Percentiles rank a stretch among this genome's conserved stretches.
phyloP scores from a whole-genome alignment of 2,113 vertebrate species.

The Ceyx melanurus region DNA sequence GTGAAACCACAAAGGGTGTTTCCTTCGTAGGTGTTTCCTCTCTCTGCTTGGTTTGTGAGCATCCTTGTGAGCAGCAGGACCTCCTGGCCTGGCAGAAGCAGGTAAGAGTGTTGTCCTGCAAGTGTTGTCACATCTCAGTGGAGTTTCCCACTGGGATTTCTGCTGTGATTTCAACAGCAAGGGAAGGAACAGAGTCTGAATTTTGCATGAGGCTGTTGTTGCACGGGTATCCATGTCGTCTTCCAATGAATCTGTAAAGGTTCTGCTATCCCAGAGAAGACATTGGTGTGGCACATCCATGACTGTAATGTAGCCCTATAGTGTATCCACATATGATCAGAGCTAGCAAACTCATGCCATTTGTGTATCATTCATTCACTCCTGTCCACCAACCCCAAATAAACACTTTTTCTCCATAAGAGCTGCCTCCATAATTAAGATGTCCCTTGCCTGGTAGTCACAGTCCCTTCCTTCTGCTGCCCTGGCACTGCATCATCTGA shows the following conservation, averaged over 20 bases:
- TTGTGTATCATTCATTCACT: background rate
- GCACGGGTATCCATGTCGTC: background rate
- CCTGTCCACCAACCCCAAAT: background rate
- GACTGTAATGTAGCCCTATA: background rate
- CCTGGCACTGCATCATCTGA: background rate
- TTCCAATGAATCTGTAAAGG: background rate
- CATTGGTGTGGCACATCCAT: accelerated
- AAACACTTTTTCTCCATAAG: background rate
- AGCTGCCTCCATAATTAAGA: background rate
- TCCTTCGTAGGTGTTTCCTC: background rate
- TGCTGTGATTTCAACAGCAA: background rate
- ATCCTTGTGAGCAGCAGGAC: background rate
- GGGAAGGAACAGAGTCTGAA: background rate
- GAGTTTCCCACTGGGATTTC: background rate
- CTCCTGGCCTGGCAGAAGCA: background rate
- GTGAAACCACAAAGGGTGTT: background rate
- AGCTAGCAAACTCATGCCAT: background rate
- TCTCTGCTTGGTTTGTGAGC: background rate
- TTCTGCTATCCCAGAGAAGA: background rate
- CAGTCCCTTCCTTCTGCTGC: background rate
- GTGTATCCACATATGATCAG: background rate
- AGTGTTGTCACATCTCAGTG: background rate
- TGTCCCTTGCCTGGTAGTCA: background rate
- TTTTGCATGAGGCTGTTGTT: background rate
- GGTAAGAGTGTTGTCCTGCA: background rate